Evolutionary conservation across 2,888 invertebrate genomes (phyloP), one percentile per base, ranked within the genome.

Genomic region (Rhaphigaster nebulosa): DNA sequence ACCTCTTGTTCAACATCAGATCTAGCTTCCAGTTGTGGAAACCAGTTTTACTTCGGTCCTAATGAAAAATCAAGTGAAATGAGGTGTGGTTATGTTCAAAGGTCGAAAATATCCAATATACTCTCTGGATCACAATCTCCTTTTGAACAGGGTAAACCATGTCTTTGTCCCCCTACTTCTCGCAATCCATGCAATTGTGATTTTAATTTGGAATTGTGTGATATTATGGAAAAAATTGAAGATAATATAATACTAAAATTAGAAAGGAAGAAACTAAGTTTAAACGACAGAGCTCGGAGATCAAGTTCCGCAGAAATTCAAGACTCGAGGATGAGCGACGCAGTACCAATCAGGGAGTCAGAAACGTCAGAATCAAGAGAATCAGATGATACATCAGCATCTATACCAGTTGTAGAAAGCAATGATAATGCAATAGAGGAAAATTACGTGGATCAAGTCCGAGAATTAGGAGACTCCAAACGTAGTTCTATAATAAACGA

Each of bases 201-300:
- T 38, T 76, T 76, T 29, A 76, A 38, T 76, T 5, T 23, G 5
- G 70, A 76, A 23, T 20, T 76, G 20, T 20, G 10, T 12, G 20
- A 76, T 38, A 76, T 76, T 10, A 76, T 76, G 70, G 12, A 38
- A 20, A 18, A 76, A 76, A 76, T 76, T 8, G 70, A 76, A 38
- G 70, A 76, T 38, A 76, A 38, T 38, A 76, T 76, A 38, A 76
- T 76, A 76, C 38, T 23, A 76, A 76, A 76, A 38, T 38, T 76
- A 76, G 70, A 76, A 38, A 38, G 34, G 8, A 76, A 38, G 38
- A 38, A 2, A 20, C 6, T 38, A 20, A 4, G 38, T 38, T 12
- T 8, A 23, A 23, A 10, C 1, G 34, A 38, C 8, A 38, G 15
- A 65, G 15, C 29, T 65, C n/a, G 1, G 4, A 12, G 10, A 12